phyloP scores from a whole-genome alignment of 2,888 invertebrate genomes.

The Pachymerium ferrugineum region DNA sequence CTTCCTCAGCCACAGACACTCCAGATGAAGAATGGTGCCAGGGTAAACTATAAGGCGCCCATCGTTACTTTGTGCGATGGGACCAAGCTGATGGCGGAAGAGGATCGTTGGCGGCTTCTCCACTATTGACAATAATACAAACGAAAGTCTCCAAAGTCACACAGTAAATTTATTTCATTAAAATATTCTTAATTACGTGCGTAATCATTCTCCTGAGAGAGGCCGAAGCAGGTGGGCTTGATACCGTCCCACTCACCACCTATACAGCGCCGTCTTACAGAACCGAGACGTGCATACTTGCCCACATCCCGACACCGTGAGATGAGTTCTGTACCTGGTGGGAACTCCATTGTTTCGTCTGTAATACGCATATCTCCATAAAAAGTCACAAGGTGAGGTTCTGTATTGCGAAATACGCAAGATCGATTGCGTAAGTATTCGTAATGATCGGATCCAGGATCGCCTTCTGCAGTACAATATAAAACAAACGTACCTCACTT shows the following conservation, averaged over 20 bases:
- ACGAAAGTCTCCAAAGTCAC: neutral
- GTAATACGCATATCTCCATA: conserved; percentile 71
- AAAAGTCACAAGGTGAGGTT: conserved; percentile 73
- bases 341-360: conserved; percentile 70
- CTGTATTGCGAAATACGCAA: conserved; percentile 69
- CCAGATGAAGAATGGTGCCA: conserved; percentile 78
- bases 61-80: conserved; percentile 79
- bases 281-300: conserved; percentile 76
- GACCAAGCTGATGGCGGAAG: conserved; percentile 72
- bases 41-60: conserved; percentile 79
- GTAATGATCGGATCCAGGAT: conserved; percentile 34
- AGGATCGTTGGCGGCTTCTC: conserved; percentile 79
- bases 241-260: conserved; percentile 75
- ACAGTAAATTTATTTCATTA: neutral
- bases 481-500: neutral
- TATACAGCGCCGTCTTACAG: conserved; percentile 63
- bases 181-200: conserved; percentile 58
- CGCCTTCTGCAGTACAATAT: conserved; percentile 34
- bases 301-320: conserved; percentile 76
- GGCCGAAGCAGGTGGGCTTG: conserved; percentile 69
- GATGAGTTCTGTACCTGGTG: conserved; percentile 63
- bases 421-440: conserved; percentile 56
- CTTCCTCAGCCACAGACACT: conserved; percentile 78
- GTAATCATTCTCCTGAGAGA: conserved; percentile 80
- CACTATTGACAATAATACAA: conserved; percentile 54